Evolutionary conservation across 2,888 invertebrate genomes (phyloP), one percentile per base, ranked within the genome.

Genomic region (Brachypterus glaber): DNA sequence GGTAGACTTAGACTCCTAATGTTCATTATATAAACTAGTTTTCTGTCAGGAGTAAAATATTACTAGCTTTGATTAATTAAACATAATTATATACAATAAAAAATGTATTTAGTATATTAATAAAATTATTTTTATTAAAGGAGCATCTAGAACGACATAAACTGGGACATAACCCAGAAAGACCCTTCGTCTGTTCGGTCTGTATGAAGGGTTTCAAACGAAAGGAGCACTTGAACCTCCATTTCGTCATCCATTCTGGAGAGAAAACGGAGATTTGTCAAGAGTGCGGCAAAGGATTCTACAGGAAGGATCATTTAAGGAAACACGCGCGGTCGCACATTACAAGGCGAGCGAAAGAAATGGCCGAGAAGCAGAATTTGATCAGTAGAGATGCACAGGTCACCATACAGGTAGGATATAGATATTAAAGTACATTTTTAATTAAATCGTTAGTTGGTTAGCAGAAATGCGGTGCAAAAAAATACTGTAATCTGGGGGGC

Each of bases 171-270:
- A 85, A 82, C 64, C 84, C 84, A 0, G 85, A 85, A 60, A 69
- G 84, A 55, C 85, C 85, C 25, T 83, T 80, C 59, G 80, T 82
- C 27, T 85, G 85, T 66, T 75, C 77, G 32, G 77, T 83, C 26
- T 85, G 85, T 56, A 72, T 77, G 64, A 85, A 85, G 63, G 81
- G 60, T 17, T 85, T 85, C 67, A 85, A 86, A 61, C 73, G 86
- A 40, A 79, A 84, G 60, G 86, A 87, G 58, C 86, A 87, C 54
- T 72, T 87, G 54, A 85, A 84, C 63, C 71, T 86, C 46, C 87
- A 87, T 66, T 79, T 80, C 51, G 84, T 86, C 51, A 87, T 86
- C 60, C 87, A 87, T 67, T 83, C 84, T 37, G 86, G 86, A 21
- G 79, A 83, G 60, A 86, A 86, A 66, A 84, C 82, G 3, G 84